Evolutionary conservation across 1,140 invertebrate species (phyloP), one percentile per base, ranked within the genome.

Genomic region (Pectinophora gossypiella): DNA sequence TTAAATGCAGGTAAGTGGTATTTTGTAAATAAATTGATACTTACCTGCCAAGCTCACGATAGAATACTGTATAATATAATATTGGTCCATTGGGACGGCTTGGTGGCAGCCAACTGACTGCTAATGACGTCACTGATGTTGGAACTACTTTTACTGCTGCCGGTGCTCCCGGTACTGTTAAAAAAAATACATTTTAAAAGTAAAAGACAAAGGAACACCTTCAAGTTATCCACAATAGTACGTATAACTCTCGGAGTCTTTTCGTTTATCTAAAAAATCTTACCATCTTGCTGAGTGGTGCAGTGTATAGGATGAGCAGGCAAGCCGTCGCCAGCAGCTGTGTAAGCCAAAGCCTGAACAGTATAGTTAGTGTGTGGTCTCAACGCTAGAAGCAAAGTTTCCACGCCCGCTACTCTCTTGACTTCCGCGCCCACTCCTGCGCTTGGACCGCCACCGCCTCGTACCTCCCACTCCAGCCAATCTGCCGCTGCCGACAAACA

Each of bases 51-150:
- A 91, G 89, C 75, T 94, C 92, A 48, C 90, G 87, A 56, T 90
- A 91, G 80, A 96, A 96, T 5, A 97, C 90, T n/a, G 94, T 95
- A 64, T 96, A 97, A 69, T 94, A 93, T 1, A 91, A 90, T 36
- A 97, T 92, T 44, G 92, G 90, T 21, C 96, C 96, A 77, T 97
- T 97, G 0, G 93, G 91, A 62, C 94, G 90, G 44, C 88, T 85
- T 10, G 96, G 96, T 35, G 93, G 92, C 40, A 94, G 88, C 96
- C 96, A 97, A 38, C 95, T 93, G 7, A 97, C 92, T 21, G 96
- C 88, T 68, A 97, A 91, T 48, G 93, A 93, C 53, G 93, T 94
- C 2, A 92, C 90, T 18, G 94, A 94, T 45, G 94, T 90, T 0
- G 94, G 91, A 13, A 95, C 86, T 0, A 95, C 95, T 87, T 97